phyloP scores from a whole-genome alignment of 2,113 vertebrate species.

The Passer montanus region DNA sequence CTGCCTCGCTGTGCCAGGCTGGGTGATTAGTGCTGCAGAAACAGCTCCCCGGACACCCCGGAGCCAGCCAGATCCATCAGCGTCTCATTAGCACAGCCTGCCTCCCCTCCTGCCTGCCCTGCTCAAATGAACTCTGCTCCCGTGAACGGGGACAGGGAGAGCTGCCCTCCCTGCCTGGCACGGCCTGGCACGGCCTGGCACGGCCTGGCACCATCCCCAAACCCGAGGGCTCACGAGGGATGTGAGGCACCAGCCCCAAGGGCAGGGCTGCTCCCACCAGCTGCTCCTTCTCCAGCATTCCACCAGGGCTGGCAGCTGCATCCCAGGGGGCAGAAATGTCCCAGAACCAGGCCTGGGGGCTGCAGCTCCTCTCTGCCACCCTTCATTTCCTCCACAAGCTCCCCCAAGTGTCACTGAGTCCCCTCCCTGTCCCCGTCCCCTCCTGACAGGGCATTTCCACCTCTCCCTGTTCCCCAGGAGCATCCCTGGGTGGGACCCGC shows the following conservation, averaged over 20 bases:
- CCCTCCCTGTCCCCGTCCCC: neutral
- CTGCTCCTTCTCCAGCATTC: neutral
- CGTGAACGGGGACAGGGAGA: neutral
- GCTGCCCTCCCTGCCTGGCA: neutral
- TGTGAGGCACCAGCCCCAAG: neutral
- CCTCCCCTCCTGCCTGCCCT: neutral
- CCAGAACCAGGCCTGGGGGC: rapidly evolving
- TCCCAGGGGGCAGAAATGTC: neutral
- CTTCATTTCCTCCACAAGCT: neutral
- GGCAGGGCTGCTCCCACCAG: neutral
- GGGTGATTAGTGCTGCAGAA: constrained; percentile 10
- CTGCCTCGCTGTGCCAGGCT: neutral
- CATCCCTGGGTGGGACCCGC: neutral
- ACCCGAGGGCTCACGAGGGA: rapidly evolving
- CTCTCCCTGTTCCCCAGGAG: rapidly evolving
- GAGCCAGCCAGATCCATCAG: constrained; percentile 10
- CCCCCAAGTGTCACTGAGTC: rapidly evolving
- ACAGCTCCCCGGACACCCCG: constrained; percentile 28
- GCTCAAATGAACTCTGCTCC: neutral
- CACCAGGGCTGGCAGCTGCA: neutral
- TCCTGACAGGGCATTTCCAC: neutral
- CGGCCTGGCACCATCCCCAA: too few species aligned
- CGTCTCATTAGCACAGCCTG: constrained; percentile 29
- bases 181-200: neutral
- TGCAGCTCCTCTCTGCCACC: neutral